Evolutionary conservation across 2,888 invertebrate genomes (phyloP), one percentile per base, ranked within the genome.

Genomic region (Agrochola litura): DNA sequence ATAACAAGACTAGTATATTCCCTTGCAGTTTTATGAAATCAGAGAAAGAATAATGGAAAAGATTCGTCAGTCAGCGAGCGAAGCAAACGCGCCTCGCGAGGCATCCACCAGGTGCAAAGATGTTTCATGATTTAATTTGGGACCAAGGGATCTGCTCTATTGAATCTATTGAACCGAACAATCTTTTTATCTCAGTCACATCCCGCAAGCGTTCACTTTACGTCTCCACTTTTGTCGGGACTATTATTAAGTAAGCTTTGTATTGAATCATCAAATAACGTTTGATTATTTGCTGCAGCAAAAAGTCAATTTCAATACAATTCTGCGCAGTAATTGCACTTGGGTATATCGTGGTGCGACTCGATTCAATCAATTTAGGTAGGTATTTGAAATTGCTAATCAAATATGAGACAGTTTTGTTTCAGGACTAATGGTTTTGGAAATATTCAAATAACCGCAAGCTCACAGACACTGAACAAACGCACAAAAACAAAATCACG

Each of bases 61-160:
- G 92, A 93, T 94, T 94, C 92, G 93, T 93, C 91, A 93, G 92
- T 91, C 90, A 91, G 92, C 88, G 91, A 90, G 91, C 90, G 91
- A 92, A 88, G 93, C 89, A 89, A 92, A 90, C 91, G 91, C 89
- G 93, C 91, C 93, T 92, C 93, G 89, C 91, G 93, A 90, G 92
- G 91, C 89, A 92, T 88, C 92, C 90, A 91, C 92, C 96, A 96
- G 96, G 96, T 96, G 96, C 95, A 93, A 94, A 94, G 95, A 95
- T 95, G 95, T 95, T 95, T 93, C 95, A 95, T 96, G 95, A 96
- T 96, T 96, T 96, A 96, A 96, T 96, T 96, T 96, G 96, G 96
- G 96, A 96, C 95, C 95, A 93, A 93, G 96, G 96, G 96, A 96
- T 93, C 94, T 94, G 93, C 94, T 94, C 93, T 95, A 95, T 96